These are phyloP conservation scores for Patagioenas fasciata DNA, from an alignment of 2,113 vertebrate species.

Conservation along the genomic window DNA sequence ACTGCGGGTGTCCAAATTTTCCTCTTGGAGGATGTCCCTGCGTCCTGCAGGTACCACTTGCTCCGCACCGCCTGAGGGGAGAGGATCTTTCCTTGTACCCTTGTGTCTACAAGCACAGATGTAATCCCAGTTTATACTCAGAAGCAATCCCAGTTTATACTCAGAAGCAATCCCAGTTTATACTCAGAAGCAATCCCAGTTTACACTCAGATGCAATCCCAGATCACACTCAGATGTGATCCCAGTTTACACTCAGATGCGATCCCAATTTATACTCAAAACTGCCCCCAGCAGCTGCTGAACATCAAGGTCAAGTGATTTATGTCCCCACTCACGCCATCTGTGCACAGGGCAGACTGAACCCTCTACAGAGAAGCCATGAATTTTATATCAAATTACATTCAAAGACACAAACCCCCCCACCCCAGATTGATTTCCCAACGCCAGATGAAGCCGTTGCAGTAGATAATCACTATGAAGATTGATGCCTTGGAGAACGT, in stretches of 20 bases:
- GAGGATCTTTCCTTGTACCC: not conserved
- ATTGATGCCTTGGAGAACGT: constrained; percentile 13
- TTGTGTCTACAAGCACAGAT: not conserved
- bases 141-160: not conserved
- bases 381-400: not conserved
- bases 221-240: no score
- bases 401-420: not conserved
- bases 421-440: not conserved
- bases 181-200: no score
- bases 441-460: not conserved
- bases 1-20: not conserved
- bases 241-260: no score
- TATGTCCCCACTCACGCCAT: not conserved
- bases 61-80: not conserved
- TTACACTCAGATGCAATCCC: no score
- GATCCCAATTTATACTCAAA: not conserved
- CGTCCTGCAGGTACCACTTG: not conserved
- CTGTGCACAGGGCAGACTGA: not conserved
- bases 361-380: not conserved
- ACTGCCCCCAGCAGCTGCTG: not conserved
- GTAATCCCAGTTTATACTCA: no score
- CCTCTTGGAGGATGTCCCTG: not conserved
- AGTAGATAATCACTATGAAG: not conserved
- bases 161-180: no score
- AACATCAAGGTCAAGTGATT: not conserved